phyloP scores from a whole-genome alignment of 1,140 invertebrate genomes.

The Anagrus nilaparvatae region DNA sequence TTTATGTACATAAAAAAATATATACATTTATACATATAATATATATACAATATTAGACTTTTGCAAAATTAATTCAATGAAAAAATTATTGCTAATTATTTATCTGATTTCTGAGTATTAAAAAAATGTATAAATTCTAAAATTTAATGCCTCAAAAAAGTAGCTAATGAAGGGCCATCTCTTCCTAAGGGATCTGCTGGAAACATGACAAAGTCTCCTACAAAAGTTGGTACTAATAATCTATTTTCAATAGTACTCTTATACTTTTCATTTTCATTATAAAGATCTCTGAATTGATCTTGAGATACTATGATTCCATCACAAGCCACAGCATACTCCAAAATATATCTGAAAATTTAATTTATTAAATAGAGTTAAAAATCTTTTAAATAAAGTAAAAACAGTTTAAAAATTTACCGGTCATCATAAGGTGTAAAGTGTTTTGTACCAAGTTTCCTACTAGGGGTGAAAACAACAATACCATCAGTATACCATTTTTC shows the following conservation, averaged over 20 bases:
- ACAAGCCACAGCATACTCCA: conserved; percentile 73
- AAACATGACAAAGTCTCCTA: conserved; percentile 71
- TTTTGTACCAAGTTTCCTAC: conserved; percentile 61
- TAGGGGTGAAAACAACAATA: conserved; percentile 77
- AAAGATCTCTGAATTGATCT: conserved; percentile 81
- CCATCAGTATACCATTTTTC: conserved; percentile 60
- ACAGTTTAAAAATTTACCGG: no score
- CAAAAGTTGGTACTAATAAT: conserved; percentile 59
- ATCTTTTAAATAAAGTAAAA: no score
- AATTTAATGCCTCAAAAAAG: conserved; percentile 57
- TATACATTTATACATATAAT: no score
- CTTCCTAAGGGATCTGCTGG: conserved; percentile 84
- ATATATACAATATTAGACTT: no score
- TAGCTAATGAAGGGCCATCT: conserved; percentile 65
- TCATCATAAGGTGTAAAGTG: conserved; percentile 81
- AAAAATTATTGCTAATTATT: no score
- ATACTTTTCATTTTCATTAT: conserved; percentile 67
- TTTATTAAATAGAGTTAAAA: no score
- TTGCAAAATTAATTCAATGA: no score
- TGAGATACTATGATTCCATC: conserved; percentile 83
- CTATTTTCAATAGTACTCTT: conserved; percentile 53
- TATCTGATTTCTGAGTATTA: no score
- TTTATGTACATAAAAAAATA: no score
- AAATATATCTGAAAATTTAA: conserved; percentile 57
- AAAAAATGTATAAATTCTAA: no score